A percentile compares a stretch with the other conserved stretches of the same genome.
Evolutionary conservation across 2,888 invertebrate species (phyloP).

Genomic region (Leptopilina syphax): DNA sequence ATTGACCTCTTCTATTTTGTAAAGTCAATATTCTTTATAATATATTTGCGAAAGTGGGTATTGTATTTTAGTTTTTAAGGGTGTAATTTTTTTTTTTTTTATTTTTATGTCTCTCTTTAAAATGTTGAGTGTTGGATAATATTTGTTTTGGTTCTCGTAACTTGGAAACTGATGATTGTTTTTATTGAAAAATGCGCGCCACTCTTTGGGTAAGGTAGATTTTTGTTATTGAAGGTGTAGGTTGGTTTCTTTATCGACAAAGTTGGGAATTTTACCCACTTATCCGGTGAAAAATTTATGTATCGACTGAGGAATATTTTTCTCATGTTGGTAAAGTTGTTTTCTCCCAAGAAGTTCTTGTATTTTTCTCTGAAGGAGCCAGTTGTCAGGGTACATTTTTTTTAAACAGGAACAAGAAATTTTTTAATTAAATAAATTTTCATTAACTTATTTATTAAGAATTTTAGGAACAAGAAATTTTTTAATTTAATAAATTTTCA

Average conservation of each 20-base stretch:
- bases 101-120: not conserved
- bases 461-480: no score
- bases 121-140: not conserved
- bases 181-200: not conserved
- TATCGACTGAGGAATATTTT: not conserved
- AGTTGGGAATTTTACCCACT: not conserved
- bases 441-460: no score
- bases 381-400: not conserved
- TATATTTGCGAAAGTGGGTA: not conserved
- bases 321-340: slow-evolving; percentile 7
- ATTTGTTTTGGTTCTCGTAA: not conserved
- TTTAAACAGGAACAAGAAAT: not conserved
- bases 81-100: not conserved
- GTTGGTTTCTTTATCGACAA: slow-evolving; percentile 9
- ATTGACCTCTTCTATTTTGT: not conserved
- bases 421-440: no score
- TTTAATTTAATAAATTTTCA: no score
- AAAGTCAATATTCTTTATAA: not conserved
- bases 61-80: not conserved
- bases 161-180: no score
- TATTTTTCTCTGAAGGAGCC: not conserved
- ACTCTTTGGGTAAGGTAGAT: slow-evolving; percentile 4
- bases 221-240: not conserved
- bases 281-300: not conserved
- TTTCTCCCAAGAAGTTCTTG: not conserved